Percentiles rank a stretch among this genome's conserved stretches.
These are phyloP conservation scores for Trachelus troglodyta DNA, from an alignment of 2,888 invertebrate genomes.

Conservation along the genomic window DNA sequence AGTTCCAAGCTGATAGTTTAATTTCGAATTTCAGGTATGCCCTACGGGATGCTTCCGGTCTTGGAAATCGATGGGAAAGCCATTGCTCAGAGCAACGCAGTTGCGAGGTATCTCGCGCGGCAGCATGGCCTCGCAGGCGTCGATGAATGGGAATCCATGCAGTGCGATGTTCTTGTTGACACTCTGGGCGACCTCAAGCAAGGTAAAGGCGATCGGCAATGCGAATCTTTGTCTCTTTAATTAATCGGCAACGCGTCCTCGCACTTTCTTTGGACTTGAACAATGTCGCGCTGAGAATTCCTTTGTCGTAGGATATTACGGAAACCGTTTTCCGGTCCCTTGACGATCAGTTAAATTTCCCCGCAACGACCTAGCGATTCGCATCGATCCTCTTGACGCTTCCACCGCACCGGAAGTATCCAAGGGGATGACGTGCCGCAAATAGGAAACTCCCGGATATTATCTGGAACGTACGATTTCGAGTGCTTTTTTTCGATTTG, in stretches of 20 bases:
- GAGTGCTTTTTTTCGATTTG: too few relatives aligned
- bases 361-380: neutral
- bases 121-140: constrained; percentile 69
- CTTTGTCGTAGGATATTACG: neutral
- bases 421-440: neutral
- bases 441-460: neutral
- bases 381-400: neutral
- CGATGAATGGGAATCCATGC: constrained; percentile 70
- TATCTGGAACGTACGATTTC: too few relatives aligned
- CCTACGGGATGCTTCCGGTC: constrained; percentile 71
- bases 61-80: constrained; percentile 71
- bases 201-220: constrained; percentile 55
- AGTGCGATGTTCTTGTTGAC: constrained; percentile 71
- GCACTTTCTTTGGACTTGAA: neutral
- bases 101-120: constrained; percentile 70
- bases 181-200: constrained; percentile 69
- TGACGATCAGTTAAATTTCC: neutral
- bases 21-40: constrained; percentile 65
- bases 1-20: neutral
- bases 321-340: neutral
- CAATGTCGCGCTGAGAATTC: neutral
- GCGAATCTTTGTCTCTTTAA: neutral
- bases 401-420: neutral
- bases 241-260: neutral
- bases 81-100: constrained; percentile 70